Conservation (phyloP, 2,888 invertebrate genomes). For the Malthinus seriepunctatus region DNA sequence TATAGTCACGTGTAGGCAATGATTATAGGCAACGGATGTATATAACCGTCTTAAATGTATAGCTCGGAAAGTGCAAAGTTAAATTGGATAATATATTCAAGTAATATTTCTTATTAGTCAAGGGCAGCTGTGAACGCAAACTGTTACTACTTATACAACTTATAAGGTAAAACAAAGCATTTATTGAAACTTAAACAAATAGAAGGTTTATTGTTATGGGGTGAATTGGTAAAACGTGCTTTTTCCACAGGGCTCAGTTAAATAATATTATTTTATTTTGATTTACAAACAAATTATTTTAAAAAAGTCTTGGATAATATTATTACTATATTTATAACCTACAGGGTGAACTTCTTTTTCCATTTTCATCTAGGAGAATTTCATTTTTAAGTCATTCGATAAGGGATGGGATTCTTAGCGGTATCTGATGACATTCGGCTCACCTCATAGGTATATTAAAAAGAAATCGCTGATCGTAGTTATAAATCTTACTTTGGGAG, state of each 20-base stretch:
- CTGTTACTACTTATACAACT: conserved; percentile 34
- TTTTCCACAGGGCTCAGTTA: not conserved
- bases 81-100: conserved; percentile 50
- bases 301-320: no score
- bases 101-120: conserved; percentile 55
- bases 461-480: no score
- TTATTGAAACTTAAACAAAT: conserved; percentile 28
- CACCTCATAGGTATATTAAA: no score
- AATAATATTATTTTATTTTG: no score
- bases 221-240: conserved; percentile 12
- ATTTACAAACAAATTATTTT: no score
- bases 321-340: no score
- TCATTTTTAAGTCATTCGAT: no score
- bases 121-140: conserved; percentile 50
- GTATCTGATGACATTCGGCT: no score
- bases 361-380: no score
- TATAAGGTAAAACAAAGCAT: conserved; percentile 36
- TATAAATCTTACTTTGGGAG: no score
- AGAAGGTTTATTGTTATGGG: conserved; percentile 1
- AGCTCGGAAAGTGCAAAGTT: conserved; percentile 27
- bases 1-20: conserved; percentile 37
- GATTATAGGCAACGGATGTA: conserved; percentile 30
- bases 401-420: no score
- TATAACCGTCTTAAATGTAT: conserved; percentile 28
- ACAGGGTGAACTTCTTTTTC: no score